A percentile compares a stretch with the other conserved stretches of the same genome.
phyloP scores from a whole-genome alignment of 2,888 invertebrate species.

The Polylopha cassiicola region DNA sequence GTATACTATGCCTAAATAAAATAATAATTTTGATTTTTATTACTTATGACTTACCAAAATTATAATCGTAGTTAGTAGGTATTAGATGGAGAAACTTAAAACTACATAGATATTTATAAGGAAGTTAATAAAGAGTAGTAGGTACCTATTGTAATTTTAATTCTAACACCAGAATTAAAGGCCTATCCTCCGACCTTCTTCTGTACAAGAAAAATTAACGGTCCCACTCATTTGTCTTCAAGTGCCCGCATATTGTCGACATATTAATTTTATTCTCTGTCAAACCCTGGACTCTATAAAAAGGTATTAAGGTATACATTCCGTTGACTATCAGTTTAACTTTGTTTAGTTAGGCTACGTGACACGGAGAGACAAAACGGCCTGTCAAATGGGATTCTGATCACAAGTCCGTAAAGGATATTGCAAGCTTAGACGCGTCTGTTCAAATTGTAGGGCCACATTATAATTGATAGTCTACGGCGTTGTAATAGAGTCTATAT shows the following conservation, averaged over 20 bases:
- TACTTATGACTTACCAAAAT: too few relatives aligned
- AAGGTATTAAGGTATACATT: slow-evolving; percentile 1
- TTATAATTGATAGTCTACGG: slow-evolving; percentile 11
- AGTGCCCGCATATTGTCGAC: slow-evolving; percentile 7
- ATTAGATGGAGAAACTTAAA: too few relatives aligned
- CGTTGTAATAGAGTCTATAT: slow-evolving; percentile 7
- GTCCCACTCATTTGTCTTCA: too few relatives aligned
- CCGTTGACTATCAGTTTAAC: neutral
- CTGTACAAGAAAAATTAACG: too few relatives aligned
- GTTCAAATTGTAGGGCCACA: slow-evolving; percentile 9
- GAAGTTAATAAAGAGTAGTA: too few relatives aligned
- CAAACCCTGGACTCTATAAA: too few relatives aligned
- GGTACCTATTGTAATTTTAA: too few relatives aligned
- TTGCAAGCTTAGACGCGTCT: slow-evolving; percentile 8
- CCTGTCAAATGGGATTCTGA: slow-evolving; percentile 17
- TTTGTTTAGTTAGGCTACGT: slow-evolving; percentile 3
- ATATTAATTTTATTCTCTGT: slow-evolving; percentile 9
- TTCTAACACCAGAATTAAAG: neutral
- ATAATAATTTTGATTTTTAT: too few relatives aligned
- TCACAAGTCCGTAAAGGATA: slow-evolving; percentile 15
- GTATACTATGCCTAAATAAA: too few relatives aligned
- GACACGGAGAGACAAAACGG: slow-evolving; percentile 13
- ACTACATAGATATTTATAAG: too few relatives aligned
- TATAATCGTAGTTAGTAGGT: too few relatives aligned
- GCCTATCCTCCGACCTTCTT: too few relatives aligned